These are phyloP conservation scores for Volucella inflata DNA, from an alignment of 2,888 invertebrate genomes.

Conservation along the genomic window DNA sequence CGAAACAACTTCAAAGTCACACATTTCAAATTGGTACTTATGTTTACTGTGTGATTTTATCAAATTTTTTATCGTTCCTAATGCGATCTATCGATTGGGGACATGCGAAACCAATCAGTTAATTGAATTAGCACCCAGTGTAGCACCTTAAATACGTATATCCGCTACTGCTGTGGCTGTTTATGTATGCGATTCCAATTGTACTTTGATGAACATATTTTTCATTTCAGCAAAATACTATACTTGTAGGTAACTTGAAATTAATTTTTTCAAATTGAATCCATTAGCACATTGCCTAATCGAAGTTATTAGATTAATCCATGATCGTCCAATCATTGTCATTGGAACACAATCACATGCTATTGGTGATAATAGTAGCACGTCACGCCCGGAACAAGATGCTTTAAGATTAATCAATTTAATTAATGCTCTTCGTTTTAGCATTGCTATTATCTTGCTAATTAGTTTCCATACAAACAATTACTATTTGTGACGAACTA, in stretches of 20 bases:
- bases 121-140: conserved; percentile 49
- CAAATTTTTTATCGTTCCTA: conserved; percentile 11
- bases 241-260: background rate
- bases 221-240: conserved; percentile 16
- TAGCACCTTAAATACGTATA: background rate
- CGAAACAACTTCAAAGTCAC: conserved; percentile 17
- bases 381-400: conserved; percentile 52
- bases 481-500: conserved; percentile 37
- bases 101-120: conserved; percentile 46
- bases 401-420: conserved; percentile 46
- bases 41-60: conserved; percentile 19
- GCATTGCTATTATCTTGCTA: conserved; percentile 47
- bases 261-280: conserved; percentile 49
- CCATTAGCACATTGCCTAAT: conserved; percentile 53
- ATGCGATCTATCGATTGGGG: conserved; percentile 47
- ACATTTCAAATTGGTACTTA: conserved; percentile 46
- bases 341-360: conserved; percentile 48
- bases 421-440: conserved; percentile 50
- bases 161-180: conserved; percentile 9
- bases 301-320: conserved; percentile 47
- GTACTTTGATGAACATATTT: conserved; percentile 29
- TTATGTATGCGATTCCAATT: conserved; percentile 32
- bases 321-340: conserved; percentile 58
- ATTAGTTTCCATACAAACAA: conserved; percentile 46
- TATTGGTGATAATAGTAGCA: conserved; percentile 52